phyloP scores from a whole-genome alignment of 2,888 invertebrate genomes.

The Andrena camellia region DNA sequence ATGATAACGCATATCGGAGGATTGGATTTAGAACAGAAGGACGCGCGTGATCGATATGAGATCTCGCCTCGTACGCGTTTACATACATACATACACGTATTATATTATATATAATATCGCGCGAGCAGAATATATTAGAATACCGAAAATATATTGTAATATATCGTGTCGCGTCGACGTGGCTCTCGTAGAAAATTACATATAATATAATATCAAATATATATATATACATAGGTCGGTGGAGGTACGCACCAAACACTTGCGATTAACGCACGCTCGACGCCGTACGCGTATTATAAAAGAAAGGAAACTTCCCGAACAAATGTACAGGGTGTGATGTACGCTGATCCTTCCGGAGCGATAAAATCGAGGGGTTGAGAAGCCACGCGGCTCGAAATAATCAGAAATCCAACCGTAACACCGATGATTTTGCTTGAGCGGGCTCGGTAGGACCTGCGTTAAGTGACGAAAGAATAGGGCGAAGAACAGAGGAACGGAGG shows the following conservation, averaged over 20 bases:
- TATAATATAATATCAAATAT: conserved; percentile 57
- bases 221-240: conserved; percentile 25
- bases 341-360: conserved; percentile 6
- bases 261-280: conserved; percentile 7
- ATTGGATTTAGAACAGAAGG: conserved; percentile 43
- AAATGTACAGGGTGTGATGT: conserved; percentile 36
- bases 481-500: no score
- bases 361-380: conserved; percentile 2
- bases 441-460: neutral
- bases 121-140: conserved; percentile 43
- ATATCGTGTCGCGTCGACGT: conserved; percentile 35
- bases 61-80: conserved; percentile 52
- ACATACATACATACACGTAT: conserved; percentile 47
- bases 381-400: neutral
- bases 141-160: conserved; percentile 29
- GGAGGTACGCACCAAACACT: conserved; percentile 21
- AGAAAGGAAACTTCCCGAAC: conserved; percentile 44
- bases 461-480: neutral
- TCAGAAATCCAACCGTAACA: no score
- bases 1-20: neutral
- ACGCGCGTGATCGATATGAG: conserved; percentile 57
- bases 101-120: conserved; percentile 58
- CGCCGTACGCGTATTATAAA: conserved; percentile 34
- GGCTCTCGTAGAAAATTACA: conserved; percentile 50
- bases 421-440: no score